These are phyloP conservation scores for Sminthurides bifidus DNA, from an alignment of 1,140 invertebrate species.

Conservation along the genomic window DNA sequence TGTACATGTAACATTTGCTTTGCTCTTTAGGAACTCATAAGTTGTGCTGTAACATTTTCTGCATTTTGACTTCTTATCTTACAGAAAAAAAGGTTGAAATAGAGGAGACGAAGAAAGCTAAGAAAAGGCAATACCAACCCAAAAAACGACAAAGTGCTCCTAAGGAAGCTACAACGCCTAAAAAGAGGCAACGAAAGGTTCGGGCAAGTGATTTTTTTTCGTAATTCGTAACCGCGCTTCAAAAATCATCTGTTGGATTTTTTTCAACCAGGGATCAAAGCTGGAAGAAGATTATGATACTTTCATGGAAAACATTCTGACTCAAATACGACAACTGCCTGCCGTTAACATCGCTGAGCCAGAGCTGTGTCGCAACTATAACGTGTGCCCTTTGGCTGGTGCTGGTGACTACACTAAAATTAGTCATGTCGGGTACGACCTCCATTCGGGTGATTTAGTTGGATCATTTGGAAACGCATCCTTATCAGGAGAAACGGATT, in stretches of 20 bases:
- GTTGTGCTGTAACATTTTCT: background rate
- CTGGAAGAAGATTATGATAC: conserved; percentile 83
- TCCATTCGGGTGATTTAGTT: conserved; percentile 57
- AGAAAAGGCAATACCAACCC: conserved; percentile 69
- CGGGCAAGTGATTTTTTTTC: conserved; percentile 4
- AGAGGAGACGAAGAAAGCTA: conserved; percentile 60
- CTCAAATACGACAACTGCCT: conserved; percentile 67
- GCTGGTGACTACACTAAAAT: conserved; percentile 60
- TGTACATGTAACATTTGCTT: background rate
- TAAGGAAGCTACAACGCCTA: conserved; percentile 49
- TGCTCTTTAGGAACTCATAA: background rate
- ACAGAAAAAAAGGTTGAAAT: conserved; percentile 8
- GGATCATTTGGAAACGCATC: conserved; percentile 62
- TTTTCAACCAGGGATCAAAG: conserved; percentile 48
- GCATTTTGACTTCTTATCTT: background rate
- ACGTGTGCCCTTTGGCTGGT: conserved; percentile 66
- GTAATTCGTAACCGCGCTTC: too few species aligned
- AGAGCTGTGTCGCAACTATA: conserved; percentile 64
- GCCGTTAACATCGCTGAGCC: conserved; percentile 80
- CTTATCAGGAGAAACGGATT: conserved; percentile 57
- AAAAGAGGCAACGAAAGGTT: conserved; percentile 66
- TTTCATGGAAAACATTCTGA: conserved; percentile 75
- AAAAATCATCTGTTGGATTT: too few species aligned
- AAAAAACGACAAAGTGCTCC: conserved; percentile 58
- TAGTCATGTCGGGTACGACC: conserved; percentile 47